Percentiles rank a stretch among this genome's conserved stretches.
These are phyloP conservation scores for Nanorana parkeri DNA, from an alignment of 2,113 vertebrate species.

Conservation along the genomic window DNA sequence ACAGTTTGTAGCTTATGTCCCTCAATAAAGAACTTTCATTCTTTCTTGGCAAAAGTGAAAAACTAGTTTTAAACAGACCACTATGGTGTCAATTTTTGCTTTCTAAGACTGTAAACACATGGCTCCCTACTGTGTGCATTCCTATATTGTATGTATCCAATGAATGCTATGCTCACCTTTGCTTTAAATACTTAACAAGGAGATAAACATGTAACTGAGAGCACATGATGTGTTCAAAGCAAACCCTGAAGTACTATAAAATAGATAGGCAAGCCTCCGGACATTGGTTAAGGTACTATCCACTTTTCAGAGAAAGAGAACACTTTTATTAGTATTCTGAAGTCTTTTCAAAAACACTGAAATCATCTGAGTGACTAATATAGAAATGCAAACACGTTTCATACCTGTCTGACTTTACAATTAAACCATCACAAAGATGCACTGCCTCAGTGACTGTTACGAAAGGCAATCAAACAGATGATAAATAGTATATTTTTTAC, in stretches of 20 bases:
- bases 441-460: slow-evolving; percentile 53
- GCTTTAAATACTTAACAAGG: too few species aligned
- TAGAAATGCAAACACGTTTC: slow-evolving; percentile 54
- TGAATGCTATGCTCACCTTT: too few species aligned
- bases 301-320: background rate
- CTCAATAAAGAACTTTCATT: too few species aligned
- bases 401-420: slow-evolving; percentile 57
- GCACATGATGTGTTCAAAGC: background rate
- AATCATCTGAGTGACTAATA: slow-evolving; percentile 35
- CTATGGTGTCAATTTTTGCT: too few species aligned
- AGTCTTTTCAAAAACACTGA: slow-evolving; percentile 40
- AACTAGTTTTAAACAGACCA: too few species aligned
- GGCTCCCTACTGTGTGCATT: background rate
- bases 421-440: slow-evolving; percentile 59
- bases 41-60: too few species aligned
- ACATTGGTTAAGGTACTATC: background rate
- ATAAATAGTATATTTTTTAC: slow-evolving; percentile 59
- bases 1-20: too few species aligned
- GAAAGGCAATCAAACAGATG: slow-evolving; percentile 58
- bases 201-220: background rate
- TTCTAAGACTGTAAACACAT: too few species aligned
- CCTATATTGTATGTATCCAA: background rate
- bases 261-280: background rate
- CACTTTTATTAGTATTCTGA: slow-evolving; percentile 39
- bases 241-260: background rate